Conservation (phyloP, 2,797 vertebrate genomes). For the Etheostoma perlongum region DNA sequence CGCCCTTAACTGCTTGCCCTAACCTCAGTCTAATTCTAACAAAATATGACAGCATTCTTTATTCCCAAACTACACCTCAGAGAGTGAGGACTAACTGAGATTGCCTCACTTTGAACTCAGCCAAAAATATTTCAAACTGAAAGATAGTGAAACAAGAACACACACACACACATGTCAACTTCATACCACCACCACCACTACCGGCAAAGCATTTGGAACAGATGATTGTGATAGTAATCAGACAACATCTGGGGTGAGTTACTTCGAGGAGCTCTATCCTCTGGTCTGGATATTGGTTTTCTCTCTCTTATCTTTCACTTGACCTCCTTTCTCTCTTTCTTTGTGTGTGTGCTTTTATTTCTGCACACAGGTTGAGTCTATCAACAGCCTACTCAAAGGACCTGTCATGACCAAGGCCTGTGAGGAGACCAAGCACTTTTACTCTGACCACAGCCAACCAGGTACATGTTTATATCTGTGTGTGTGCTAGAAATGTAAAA, state of each 20-base stretch:
- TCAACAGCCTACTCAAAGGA: slow-evolving; percentile 95
- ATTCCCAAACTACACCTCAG: slow-evolving; percentile 8
- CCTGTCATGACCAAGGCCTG: slow-evolving; percentile 93
- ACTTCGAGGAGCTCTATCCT: slow-evolving; percentile 50
- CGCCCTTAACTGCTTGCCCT: no score
- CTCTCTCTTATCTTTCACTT: slow-evolving; percentile 42
- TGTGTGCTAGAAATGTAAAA: neutral
- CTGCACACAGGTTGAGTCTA: slow-evolving; percentile 92
- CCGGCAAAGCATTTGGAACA: slow-evolving; percentile 41
- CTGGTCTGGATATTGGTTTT: slow-evolving; percentile 46
- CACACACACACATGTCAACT: slow-evolving; percentile 15
- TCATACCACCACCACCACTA: neutral
- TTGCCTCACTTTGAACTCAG: neutral
- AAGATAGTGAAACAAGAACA: slow-evolving; percentile 17
- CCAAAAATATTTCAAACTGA: neutral
- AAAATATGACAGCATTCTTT: neutral
- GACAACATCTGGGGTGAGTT: slow-evolving; percentile 71
- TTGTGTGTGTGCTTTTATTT: slow-evolving; percentile 41
- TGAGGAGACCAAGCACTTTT: slow-evolving; percentile 97
- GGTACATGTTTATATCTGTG: slow-evolving; percentile 79
- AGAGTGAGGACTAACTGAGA: neutral
- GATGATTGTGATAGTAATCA: slow-evolving; percentile 60
- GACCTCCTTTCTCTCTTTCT: slow-evolving; percentile 32
- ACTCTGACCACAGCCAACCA: slow-evolving; percentile 94
- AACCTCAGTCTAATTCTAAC: neutral